Evolutionary conservation across 2,888 invertebrate genomes (phyloP).

Genomic region (Malthinus seriepunctatus): DNA sequence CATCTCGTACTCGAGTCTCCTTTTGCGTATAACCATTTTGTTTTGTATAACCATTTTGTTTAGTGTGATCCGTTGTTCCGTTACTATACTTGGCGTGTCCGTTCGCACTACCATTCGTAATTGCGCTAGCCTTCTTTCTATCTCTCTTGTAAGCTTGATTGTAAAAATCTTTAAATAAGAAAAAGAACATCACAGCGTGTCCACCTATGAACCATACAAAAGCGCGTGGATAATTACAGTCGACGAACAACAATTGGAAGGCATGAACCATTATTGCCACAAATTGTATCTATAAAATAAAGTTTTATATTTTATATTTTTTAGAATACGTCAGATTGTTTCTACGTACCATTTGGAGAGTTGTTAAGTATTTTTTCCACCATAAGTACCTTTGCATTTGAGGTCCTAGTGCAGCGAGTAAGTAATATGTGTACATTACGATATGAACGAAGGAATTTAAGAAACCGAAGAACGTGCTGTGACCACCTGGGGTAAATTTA

Average conservation of each 20-base stretch:
- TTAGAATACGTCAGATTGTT: too few relatives aligned
- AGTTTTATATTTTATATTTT: too few relatives aligned
- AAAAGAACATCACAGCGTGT: slow-evolving; percentile 95
- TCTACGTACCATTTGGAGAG: slow-evolving; percentile 78
- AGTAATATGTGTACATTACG: slow-evolving; percentile 93
- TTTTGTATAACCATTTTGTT: slow-evolving; percentile 39
- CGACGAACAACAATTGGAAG: slow-evolving; percentile 87
- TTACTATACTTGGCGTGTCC: slow-evolving; percentile 36
- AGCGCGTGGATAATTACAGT: slow-evolving; percentile 91
- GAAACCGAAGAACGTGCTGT: slow-evolving; percentile 94
- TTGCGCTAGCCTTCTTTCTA: slow-evolving; percentile 12
- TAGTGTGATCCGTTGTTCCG: slow-evolving; percentile 36
- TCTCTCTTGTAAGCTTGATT: slow-evolving; percentile 69
- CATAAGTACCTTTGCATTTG: slow-evolving; percentile 83
- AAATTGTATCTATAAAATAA: slow-evolving; percentile 75
- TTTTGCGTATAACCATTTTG: slow-evolving; percentile 39
- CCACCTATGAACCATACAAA: slow-evolving; percentile 96
- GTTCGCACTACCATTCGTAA: slow-evolving; percentile 20
- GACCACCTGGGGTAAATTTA: slow-evolving; percentile 94
- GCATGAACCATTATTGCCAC: slow-evolving; percentile 89
- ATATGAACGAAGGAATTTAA: slow-evolving; percentile 97
- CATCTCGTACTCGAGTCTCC: slow-evolving; percentile 40
- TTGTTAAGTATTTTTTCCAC: slow-evolving; percentile 96
- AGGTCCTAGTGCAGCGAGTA: slow-evolving; percentile 90
- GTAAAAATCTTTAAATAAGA: slow-evolving; percentile 94